These are phyloP conservation scores for Pteronotus mesoamericanus DNA, from an alignment of 2,797 vertebrate genomes.

Conservation along the genomic window DNA sequence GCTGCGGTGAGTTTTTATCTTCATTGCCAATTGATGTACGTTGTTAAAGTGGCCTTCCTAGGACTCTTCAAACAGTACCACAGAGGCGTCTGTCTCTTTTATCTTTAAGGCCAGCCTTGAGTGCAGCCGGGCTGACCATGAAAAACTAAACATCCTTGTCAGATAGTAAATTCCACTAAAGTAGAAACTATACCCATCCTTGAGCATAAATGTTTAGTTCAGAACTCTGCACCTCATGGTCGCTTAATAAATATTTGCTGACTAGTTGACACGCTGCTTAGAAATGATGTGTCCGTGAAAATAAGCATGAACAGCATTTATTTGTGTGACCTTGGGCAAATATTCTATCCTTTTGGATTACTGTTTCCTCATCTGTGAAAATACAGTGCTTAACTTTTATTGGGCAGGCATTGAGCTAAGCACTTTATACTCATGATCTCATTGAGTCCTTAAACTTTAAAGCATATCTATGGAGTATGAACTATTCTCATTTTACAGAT, in stretches of 20 bases:
- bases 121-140: slow-evolving; percentile 24
- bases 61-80: neutral
- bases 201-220: slow-evolving; percentile 60
- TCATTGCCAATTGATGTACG: neutral
- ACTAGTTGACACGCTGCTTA: slow-evolving; percentile 43
- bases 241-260: slow-evolving; percentile 69
- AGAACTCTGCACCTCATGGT: slow-evolving; percentile 49
- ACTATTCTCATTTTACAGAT: neutral
- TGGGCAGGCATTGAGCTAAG: slow-evolving; percentile 27
- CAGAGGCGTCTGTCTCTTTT: neutral
- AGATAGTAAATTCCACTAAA: slow-evolving; percentile 59
- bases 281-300: slow-evolving; percentile 45
- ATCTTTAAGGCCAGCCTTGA: slow-evolving; percentile 13
- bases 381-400: slow-evolving; percentile 29
- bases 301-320: slow-evolving; percentile 16
- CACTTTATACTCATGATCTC: neutral
- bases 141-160: slow-evolving; percentile 59
- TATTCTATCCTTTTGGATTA: neutral
- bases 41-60: neutral
- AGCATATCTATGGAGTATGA: neutral
- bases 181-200: slow-evolving; percentile 38
- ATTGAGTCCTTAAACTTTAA: neutral
- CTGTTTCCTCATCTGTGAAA: slow-evolving; percentile 66
- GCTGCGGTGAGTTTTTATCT: neutral
- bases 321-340: slow-evolving; percentile 35